A percentile compares a stretch with the other conserved stretches of the same genome.
phyloP scores from a whole-genome alignment of 1,140 invertebrate genomes.

The Leptinotarsa lineolata region DNA sequence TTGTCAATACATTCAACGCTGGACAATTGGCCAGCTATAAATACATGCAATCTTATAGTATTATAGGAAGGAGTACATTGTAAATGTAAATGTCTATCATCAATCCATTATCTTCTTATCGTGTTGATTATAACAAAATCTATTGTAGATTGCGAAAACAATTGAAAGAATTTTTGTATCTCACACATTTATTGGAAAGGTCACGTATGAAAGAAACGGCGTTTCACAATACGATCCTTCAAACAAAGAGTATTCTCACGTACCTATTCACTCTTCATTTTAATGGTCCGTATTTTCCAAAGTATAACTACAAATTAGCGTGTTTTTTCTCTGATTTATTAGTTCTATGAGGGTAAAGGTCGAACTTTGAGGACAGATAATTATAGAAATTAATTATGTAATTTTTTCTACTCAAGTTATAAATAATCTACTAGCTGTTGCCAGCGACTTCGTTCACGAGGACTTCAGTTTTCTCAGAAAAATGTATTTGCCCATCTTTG shows the following conservation, averaged over 20 bases:
- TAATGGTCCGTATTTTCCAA: neutral
- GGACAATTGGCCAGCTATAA: too few relatives aligned
- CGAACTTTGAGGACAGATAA: neutral
- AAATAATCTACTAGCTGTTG: too few relatives aligned
- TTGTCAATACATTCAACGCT: too few relatives aligned
- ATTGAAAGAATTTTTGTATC: constrained; percentile 4
- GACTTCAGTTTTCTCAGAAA: too few relatives aligned
- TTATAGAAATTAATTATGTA: too few relatives aligned
- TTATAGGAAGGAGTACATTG: neutral
- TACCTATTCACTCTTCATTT: constrained; percentile 8
- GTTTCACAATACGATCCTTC: constrained; percentile 5
- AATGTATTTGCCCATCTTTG: too few relatives aligned
- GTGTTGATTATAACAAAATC: neutral
- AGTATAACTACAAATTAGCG: neutral
- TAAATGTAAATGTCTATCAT: neutral
- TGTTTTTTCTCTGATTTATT: constrained; percentile 4
- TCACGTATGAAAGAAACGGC: neutral
- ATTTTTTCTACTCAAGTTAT: too few relatives aligned
- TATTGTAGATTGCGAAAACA: constrained; percentile 2
- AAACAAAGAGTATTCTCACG: constrained; percentile 4
- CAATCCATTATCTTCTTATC: neutral
- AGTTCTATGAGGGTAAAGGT: neutral
- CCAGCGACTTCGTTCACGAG: too few relatives aligned
- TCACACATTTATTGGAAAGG: constrained; percentile 5
- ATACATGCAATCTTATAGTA: neutral